Percentiles rank a stretch among this genome's conserved stretches.
Evolutionary conservation across 2,797 vertebrate species (phyloP).

Genomic region (Coendou prehensilis): DNA sequence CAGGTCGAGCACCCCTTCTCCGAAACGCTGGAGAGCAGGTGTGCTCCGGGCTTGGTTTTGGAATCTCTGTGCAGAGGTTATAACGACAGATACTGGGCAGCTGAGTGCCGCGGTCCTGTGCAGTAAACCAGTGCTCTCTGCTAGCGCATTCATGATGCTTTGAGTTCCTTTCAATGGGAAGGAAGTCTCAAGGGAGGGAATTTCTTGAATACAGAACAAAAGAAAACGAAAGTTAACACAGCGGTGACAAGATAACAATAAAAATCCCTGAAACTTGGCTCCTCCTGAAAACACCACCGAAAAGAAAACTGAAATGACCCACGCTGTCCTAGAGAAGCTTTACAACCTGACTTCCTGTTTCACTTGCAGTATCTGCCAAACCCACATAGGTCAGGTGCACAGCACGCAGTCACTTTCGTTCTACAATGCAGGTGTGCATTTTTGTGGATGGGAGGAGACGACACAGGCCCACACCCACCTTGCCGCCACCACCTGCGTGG

Average conservation of each 20-base stretch:
- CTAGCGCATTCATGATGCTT: background rate
- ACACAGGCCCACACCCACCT: background rate
- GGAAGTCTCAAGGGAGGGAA: background rate
- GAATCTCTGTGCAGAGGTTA: background rate
- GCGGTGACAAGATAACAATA: too few species aligned
- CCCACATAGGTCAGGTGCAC: background rate
- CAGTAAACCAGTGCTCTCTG: too few species aligned
- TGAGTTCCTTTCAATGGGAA: background rate
- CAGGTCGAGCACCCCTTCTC: background rate
- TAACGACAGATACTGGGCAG: background rate
- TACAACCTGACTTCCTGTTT: background rate
- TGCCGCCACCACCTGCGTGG: rapidly evolving
- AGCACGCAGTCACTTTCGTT: too few species aligned
- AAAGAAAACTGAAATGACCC: background rate
- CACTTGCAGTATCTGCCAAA: background rate
- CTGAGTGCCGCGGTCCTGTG: background rate
- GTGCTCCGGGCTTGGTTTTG: background rate
- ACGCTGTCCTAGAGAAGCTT: background rate
- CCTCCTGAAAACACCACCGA: background rate
- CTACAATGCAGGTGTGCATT: background rate
- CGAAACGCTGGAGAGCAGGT: rapidly evolving
- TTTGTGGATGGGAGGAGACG: too few species aligned
- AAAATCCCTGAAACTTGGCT: background rate
- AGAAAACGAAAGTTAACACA: background rate
- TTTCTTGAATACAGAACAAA: background rate